phyloP scores from a whole-genome alignment of 2,797 vertebrate species.

The Myotis myotis region DNA sequence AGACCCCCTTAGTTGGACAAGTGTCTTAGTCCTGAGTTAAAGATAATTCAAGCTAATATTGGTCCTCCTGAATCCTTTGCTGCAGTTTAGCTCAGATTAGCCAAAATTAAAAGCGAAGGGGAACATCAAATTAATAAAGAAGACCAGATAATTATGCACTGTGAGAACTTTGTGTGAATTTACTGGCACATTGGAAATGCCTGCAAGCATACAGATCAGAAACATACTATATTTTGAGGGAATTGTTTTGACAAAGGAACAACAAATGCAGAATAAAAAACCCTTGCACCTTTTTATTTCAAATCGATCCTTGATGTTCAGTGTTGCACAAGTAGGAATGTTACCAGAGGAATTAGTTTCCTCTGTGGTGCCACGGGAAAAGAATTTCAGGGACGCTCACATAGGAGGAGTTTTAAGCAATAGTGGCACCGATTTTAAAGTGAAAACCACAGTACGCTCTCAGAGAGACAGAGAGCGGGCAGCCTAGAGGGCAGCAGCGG shows the following conservation, averaged over 20 bases:
- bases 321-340: not conserved
- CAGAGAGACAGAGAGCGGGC: not conserved
- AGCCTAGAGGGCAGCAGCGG: not conserved
- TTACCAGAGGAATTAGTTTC: not conserved
- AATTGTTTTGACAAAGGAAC: constrained; percentile 14
- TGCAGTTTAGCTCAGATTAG: not conserved
- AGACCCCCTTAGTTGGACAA: not conserved
- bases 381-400: not conserved
- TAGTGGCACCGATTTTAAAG: not conserved
- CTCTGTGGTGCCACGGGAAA: not conserved
- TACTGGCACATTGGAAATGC: not conserved
- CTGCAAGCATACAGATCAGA: not conserved
- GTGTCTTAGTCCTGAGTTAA: not conserved
- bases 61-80: not conserved
- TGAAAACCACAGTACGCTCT: not conserved
- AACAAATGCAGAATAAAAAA: not conserved
- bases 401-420: not conserved
- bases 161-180: not conserved
- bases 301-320: not conserved
- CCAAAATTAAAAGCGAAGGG: not conserved
- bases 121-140: not conserved
- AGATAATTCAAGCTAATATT: not conserved
- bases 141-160: not conserved
- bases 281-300: not conserved
- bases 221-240: not conserved